Evolutionary conservation across 2,797 vertebrate species (phyloP).

Genomic region (Cheirogaleus major): DNA sequence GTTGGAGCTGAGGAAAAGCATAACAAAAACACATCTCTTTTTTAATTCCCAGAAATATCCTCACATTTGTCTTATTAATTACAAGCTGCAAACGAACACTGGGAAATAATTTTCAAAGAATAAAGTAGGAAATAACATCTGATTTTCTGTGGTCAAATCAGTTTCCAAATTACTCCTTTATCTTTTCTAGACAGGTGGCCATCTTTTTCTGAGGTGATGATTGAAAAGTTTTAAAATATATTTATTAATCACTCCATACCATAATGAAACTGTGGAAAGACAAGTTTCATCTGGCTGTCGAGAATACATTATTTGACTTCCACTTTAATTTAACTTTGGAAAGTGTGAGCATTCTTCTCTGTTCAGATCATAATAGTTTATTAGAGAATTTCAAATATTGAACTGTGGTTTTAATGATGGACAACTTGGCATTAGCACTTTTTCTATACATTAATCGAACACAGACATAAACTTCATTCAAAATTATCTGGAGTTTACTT

Average conservation of each 20-base stretch:
- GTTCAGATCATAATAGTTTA: slow-evolving; percentile 18
- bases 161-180: neutral
- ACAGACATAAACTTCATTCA: neutral
- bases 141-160: slow-evolving; percentile 14
- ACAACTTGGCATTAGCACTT: neutral
- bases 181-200: neutral
- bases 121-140: neutral
- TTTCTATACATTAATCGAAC: neutral
- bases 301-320: neutral
- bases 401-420: neutral
- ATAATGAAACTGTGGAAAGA: slow-evolving; percentile 13
- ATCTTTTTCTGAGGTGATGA: slow-evolving; percentile 25
- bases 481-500: neutral
- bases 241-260: slow-evolving; percentile 43
- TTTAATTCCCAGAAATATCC: neutral
- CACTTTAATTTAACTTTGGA: neutral
- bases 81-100: slow-evolving; percentile 48
- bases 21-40: neutral
- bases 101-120: slow-evolving; percentile 47
- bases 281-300: slow-evolving; percentile 25
- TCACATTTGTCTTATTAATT: slow-evolving; percentile 58
- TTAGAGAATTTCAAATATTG: slow-evolving; percentile 43
- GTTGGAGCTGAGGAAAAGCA: slow-evolving; percentile 6
- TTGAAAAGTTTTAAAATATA: slow-evolving; percentile 21
- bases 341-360: slow-evolving; percentile 41